Evolutionary conservation across 2,797 vertebrate genomes (phyloP).

Genomic region (Tragopan temminckii): DNA sequence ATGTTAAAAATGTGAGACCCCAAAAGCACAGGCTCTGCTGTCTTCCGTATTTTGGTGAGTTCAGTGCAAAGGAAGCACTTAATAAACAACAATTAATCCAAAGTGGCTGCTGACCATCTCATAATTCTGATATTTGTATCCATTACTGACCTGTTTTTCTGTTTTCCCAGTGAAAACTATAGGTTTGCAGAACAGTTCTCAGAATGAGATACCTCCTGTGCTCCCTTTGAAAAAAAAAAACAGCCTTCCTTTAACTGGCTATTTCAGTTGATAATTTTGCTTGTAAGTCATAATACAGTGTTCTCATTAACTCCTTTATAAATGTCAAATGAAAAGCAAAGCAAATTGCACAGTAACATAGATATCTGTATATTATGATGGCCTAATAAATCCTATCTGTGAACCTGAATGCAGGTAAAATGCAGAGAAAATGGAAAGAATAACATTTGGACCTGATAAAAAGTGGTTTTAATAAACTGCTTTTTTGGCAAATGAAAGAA

Average conservation of each 20-base stretch:
- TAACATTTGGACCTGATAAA: neutral
- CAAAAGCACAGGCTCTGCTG: neutral
- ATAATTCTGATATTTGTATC: neutral
- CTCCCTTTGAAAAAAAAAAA: neutral
- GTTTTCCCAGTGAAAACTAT: neutral
- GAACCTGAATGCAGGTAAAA: neutral
- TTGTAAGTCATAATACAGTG: neutral
- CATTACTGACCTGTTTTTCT: neutral
- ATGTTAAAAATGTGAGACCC: neutral
- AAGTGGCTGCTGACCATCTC: neutral
- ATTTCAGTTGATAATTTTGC: slow-evolving; percentile 15
- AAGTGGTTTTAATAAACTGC: neutral
- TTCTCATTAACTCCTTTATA: neutral
- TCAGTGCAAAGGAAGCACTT: neutral
- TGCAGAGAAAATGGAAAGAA: neutral
- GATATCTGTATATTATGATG: neutral
- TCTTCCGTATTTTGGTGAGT: slow-evolving; percentile 10
- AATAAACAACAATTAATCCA: neutral
- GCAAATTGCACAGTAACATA: neutral
- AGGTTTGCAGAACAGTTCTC: neutral
- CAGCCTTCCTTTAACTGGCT: neutral
- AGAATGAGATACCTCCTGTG: neutral
- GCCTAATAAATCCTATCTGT: slow-evolving; percentile 1
- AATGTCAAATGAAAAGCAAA: neutral
- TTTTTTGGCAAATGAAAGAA: slow-evolving; percentile 13